phyloP scores from a whole-genome alignment of 2,888 invertebrate genomes.

The Sesia bembeciformis region DNA sequence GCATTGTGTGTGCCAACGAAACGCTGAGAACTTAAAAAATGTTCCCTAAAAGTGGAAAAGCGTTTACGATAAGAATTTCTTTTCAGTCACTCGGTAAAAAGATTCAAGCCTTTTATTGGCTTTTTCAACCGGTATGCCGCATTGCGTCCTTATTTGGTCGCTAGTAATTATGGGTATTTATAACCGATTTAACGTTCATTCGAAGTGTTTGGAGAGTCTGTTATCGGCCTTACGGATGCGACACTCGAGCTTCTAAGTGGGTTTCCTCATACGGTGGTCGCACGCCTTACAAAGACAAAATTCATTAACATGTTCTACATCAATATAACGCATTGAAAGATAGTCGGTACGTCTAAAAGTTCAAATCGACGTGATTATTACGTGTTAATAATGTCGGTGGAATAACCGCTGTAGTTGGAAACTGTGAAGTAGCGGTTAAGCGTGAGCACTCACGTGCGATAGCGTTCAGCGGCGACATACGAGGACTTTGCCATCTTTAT shows the following conservation, averaged over 20 bases:
- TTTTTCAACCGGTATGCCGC: constrained; percentile 7
- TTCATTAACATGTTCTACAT: constrained; percentile 17
- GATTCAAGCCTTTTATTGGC: constrained; percentile 9
- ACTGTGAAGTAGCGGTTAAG: constrained; percentile 13
- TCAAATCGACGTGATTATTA: constrained; percentile 42
- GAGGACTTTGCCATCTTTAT: background rate
- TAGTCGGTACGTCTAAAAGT: constrained; percentile 29
- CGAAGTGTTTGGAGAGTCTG: constrained; percentile 35
- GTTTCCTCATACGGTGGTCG: constrained; percentile 46
- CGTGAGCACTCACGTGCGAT: background rate
- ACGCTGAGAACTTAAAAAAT: constrained; percentile 8
- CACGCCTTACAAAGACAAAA: constrained; percentile 25
- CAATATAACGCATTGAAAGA: constrained; percentile 46
- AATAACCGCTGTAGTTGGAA: constrained; percentile 24
- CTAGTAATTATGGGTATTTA: constrained; percentile 26
- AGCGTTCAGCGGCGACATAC: background rate
- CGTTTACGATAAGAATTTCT: constrained; percentile 15
- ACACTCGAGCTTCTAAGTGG: constrained; percentile 47
- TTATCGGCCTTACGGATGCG: constrained; percentile 43
- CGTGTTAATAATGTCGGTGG: constrained; percentile 43
- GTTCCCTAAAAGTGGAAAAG: constrained; percentile 13
- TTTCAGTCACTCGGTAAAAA: constrained; percentile 10
- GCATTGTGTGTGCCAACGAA: constrained; percentile 11
- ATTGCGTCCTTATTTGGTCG: constrained; percentile 20
- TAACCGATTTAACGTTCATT: constrained; percentile 27